phyloP scores from a whole-genome alignment of 2,888 invertebrate genomes.

The Ophonus ardosiacus region DNA sequence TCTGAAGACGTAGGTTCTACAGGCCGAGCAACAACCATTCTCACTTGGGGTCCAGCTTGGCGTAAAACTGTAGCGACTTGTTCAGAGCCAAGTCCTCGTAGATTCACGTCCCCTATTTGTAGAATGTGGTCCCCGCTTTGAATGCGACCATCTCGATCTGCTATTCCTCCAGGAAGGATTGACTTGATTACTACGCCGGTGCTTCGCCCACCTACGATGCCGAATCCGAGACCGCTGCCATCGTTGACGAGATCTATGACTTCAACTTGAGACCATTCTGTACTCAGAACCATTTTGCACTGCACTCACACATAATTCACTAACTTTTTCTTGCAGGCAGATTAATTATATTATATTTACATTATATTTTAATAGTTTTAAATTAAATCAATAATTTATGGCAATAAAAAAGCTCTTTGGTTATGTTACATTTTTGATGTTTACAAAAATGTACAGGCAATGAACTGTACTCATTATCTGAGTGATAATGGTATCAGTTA shows the following conservation, averaged over 20 bases:
- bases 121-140: conserved; percentile 99
- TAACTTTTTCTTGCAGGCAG: conserved; percentile 14
- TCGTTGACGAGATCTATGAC: conserved; percentile 98
- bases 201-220: conserved; percentile 97
- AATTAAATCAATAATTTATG: conserved; percentile 51
- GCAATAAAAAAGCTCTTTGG: conserved; percentile 42
- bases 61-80: conserved; percentile 93
- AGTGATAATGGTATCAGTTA: background rate
- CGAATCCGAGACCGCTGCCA: conserved; percentile 98
- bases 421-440: conserved; percentile 57
- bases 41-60: conserved; percentile 82
- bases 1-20: conserved; percentile 91
- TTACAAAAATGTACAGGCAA: conserved; percentile 24
- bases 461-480: conserved; percentile 2
- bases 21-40: conserved; percentile 95
- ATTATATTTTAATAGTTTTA: conserved; percentile 35
- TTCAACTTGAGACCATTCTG: conserved; percentile 99
- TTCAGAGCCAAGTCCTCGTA: conserved; percentile 97
- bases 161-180: conserved; percentile 96
- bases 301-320: conserved; percentile 59
- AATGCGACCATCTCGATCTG: conserved; percentile 95
- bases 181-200: conserved; percentile 99
- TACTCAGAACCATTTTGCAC: conserved; percentile 88
- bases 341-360: background rate
- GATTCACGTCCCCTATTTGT: conserved; percentile 95